phyloP scores from a whole-genome alignment of 1,140 invertebrate genomes.

The Sitophilus oryzae region DNA sequence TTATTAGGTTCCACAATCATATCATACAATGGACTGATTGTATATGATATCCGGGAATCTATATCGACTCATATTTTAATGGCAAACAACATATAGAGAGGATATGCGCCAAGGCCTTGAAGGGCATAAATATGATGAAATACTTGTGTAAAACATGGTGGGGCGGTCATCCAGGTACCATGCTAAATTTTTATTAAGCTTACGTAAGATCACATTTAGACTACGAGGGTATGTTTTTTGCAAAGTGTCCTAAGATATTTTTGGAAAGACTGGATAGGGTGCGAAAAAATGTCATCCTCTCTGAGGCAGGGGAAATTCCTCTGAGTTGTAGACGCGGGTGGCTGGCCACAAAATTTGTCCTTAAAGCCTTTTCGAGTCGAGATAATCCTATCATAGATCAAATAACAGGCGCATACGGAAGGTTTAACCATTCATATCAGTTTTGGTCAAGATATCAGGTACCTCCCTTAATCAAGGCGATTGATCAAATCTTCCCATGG shows the following conservation, averaged over 20 bases:
- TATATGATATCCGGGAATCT: too few species aligned
- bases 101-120: slow-evolving; percentile 6
- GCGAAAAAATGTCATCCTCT: slow-evolving; percentile 10
- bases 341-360: slow-evolving; percentile 12
- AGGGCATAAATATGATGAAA: slow-evolving; percentile 24
- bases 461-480: too few species aligned
- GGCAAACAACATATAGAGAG: slow-evolving; percentile 18
- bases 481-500: too few species aligned
- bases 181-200: slow-evolving; percentile 3
- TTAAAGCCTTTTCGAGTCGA: slow-evolving; percentile 1
- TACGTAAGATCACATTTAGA: slow-evolving; percentile 19
- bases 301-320: slow-evolving; percentile 11
- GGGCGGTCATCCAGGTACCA: slow-evolving; percentile 18
- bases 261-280: slow-evolving; percentile 10
- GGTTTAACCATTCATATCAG: too few species aligned
- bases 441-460: too few species aligned
- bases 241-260: not conserved
- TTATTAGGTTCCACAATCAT: too few species aligned
- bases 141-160: too few species aligned
- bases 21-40: too few species aligned
- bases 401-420: too few species aligned
- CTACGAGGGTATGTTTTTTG: slow-evolving; percentile 17
- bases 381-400: slow-evolving; percentile 14
- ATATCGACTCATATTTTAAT: too few species aligned
- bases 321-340: slow-evolving; percentile 13